Evolutionary conservation across 2,797 vertebrate genomes (phyloP).

Genomic region (Odontamblyopus lacepedii): DNA sequence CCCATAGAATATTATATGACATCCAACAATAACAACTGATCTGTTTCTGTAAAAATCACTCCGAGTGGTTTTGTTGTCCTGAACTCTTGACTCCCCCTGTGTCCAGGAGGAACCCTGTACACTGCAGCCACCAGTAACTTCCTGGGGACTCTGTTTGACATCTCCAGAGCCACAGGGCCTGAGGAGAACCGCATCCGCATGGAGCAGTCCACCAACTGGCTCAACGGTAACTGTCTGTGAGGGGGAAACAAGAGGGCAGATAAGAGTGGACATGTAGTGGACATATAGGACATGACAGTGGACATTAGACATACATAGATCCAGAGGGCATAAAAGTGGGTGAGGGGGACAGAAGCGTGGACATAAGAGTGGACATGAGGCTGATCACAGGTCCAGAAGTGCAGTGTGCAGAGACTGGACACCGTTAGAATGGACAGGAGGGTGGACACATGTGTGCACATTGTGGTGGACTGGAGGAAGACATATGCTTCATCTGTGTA

Average conservation of each 20-base stretch:
- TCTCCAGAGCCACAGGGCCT: conserved; percentile 82
- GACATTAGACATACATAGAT: background rate
- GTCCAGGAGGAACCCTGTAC: conserved; percentile 81
- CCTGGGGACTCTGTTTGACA: conserved; percentile 85
- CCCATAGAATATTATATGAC: too few species aligned
- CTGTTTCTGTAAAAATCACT: too few species aligned
- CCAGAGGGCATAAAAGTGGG: too few species aligned
- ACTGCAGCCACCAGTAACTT: conserved; percentile 89
- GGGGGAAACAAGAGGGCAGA: background rate
- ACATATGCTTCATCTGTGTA: too few species aligned
- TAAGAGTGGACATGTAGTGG: background rate
- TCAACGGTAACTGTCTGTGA: conserved; percentile 76
- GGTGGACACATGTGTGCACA: too few species aligned
- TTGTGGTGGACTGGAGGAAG: too few species aligned
- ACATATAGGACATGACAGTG: background rate
- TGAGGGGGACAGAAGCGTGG: too few species aligned
- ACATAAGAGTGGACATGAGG: background rate
- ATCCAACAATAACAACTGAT: too few species aligned
- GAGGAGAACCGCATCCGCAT: conserved; percentile 84
- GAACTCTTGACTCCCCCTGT: background rate
- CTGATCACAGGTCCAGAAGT: too few species aligned
- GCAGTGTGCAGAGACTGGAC: too few species aligned
- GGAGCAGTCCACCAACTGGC: conserved; percentile 84
- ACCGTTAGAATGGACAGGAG: too few species aligned
- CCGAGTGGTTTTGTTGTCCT: background rate